phyloP scores from a whole-genome alignment of 2,888 invertebrate species.

The Hedya salicella region DNA sequence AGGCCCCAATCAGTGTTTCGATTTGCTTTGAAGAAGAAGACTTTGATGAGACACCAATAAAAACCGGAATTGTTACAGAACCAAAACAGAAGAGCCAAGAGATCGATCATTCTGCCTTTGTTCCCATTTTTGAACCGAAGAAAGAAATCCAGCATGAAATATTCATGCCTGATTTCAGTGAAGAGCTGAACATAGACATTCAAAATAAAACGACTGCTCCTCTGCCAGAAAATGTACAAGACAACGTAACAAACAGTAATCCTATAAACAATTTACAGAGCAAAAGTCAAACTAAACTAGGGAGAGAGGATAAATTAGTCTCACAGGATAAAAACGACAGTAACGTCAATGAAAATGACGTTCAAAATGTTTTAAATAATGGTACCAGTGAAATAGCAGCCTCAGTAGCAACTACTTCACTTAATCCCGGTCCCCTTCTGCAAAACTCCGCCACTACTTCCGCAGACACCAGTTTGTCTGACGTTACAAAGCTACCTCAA shows the following conservation, averaged over 20 bases:
- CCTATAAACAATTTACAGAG: slow-evolving; percentile 11
- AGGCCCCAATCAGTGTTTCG: slow-evolving; percentile 13
- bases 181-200: neutral
- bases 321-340: neutral
- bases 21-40: slow-evolving; percentile 24
- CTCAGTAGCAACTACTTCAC: neutral
- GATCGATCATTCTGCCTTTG: neutral
- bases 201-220: neutral
- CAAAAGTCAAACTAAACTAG: slow-evolving; percentile 4
- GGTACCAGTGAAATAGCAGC: neutral
- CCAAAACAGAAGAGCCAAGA: neutral
- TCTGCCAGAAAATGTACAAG: neutral
- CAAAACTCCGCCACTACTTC: neutral
- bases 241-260: neutral
- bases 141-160: neutral
- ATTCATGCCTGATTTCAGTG: neutral
- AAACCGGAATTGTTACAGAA: slow-evolving; percentile 13
- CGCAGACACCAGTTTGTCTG: neutral
- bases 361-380: neutral
- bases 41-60: slow-evolving; percentile 10
- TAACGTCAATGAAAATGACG: neutral
- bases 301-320: neutral
- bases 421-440: neutral
- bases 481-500: neutral
- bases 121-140: neutral